Percentiles rank a stretch among this genome's conserved stretches.
Conservation (phyloP, 2,888 invertebrate genomes). For the Leucania comma region DNA sequence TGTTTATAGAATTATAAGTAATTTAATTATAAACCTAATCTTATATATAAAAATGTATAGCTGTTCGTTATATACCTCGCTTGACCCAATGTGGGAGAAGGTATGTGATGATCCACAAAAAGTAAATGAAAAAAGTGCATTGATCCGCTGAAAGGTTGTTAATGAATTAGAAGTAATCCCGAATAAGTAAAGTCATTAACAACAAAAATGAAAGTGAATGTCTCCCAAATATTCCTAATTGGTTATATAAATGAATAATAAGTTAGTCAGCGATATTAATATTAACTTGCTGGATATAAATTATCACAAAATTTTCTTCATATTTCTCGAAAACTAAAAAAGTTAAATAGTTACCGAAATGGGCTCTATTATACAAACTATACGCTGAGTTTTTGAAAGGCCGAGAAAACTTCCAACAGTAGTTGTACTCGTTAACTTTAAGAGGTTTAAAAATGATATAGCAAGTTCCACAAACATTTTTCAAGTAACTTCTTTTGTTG, state of each 20-base stretch:
- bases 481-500: too few species aligned
- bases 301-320: conserved; percentile 8
- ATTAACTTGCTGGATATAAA: background rate
- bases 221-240: background rate
- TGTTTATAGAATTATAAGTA: too few species aligned
- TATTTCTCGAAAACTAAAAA: background rate
- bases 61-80: too few species aligned
- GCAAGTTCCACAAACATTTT: too few species aligned
- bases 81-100: too few species aligned
- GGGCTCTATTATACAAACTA: conserved; percentile 1
- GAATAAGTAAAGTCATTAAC: background rate
- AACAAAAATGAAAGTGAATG: background rate
- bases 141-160: background rate
- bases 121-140: too few species aligned
- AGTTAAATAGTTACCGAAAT: conserved; percentile 17
- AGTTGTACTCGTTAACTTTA: conserved; percentile 2
- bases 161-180: background rate
- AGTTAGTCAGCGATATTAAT: background rate
- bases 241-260: background rate
- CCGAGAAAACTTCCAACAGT: background rate
- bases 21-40: too few species aligned
- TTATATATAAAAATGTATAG: too few species aligned
- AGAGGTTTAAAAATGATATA: background rate
- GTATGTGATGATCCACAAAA: too few species aligned
- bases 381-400: background rate